Evolutionary conservation across 2,113 vertebrate genomes (phyloP), one percentile per base, ranked within the genome.

Genomic region (Micronycteris hirsuta): DNA sequence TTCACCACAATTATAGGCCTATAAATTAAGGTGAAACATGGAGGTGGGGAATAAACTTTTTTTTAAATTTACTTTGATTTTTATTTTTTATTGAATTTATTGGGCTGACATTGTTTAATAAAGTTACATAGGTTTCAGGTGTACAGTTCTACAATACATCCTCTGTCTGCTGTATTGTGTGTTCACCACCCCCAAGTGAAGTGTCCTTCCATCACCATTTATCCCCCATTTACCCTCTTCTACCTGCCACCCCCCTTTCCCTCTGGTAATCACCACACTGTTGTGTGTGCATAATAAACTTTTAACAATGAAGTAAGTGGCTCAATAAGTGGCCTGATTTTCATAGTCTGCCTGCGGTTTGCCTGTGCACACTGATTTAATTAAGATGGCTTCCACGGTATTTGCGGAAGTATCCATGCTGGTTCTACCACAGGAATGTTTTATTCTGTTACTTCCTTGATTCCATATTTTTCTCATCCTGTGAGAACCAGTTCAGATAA

Each of bases 21-120:
- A 87, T 49, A 88, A 93, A 91, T 76, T 80, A 43, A 70, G 89
- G 22, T 86, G 24, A 95, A 89, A 16, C 47, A 91, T 68, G 33
- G 86, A 91, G 15, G 22, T 81, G 38, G 36, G n/a, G 7, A 77
- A 74, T 76, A 82, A 61, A 61, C 26, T 11, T 26, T 61, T 61
- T 61, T 26, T 2, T 6, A 63, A 63, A 31, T 63, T 63, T 63
- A 31, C 12, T 63, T 63, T 11, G 7, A 31, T 33, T 33, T 65
- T 11, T 65, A 61, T 33, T 65, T 65, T 65, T 67, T 76, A 77
- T 49, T 77, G 17, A 49, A 77, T 49, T 76, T 49, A 49, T 22
- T 49, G 45, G 31, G 15, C 31, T 77, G 31, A 77, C 5, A n/a
- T 49, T 77, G 45, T 15, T 33, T 76, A 76, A 49, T 74, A 49